A percentile compares a stretch with the other conserved stretches of the same genome.
Evolutionary conservation across 2,888 invertebrate species (phyloP).

Genomic region (Penaeus monodon): DNA sequence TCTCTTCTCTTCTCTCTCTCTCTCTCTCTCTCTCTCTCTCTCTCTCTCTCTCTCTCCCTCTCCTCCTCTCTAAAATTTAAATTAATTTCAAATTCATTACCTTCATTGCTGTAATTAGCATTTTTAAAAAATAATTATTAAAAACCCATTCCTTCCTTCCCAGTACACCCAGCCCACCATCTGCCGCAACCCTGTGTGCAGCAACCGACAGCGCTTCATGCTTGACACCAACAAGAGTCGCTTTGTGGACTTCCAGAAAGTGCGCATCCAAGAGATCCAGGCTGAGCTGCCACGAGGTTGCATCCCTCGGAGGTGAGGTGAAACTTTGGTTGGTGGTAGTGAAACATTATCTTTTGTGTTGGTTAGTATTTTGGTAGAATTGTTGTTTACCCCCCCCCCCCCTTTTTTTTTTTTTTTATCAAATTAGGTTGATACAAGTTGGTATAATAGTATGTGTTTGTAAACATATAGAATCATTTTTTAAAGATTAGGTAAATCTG

Average conservation of each 20-base stretch:
- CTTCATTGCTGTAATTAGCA: too few relatives aligned
- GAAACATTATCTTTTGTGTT: slow-evolving; percentile 20
- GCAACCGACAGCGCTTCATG: slow-evolving; percentile 89
- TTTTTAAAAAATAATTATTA: too few relatives aligned
- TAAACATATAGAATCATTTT: too few relatives aligned
- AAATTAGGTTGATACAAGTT: background rate
- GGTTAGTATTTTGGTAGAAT: background rate
- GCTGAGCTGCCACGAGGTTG: slow-evolving; percentile 95
- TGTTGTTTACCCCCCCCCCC: too few relatives aligned
- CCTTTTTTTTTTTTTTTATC: background rate
- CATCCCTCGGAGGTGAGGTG: slow-evolving; percentile 85
- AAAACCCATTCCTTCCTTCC: slow-evolving; percentile 67
- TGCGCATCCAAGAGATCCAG: slow-evolving; percentile 97
- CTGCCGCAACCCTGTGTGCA: slow-evolving; percentile 95
- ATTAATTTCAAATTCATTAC: too few relatives aligned
- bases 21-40: too few relatives aligned
- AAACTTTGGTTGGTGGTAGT: background rate
- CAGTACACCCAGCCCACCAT: slow-evolving; percentile 93
- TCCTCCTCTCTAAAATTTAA: background rate
- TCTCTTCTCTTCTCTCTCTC: background rate
- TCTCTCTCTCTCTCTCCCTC: background rate
- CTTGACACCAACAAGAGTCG: slow-evolving; percentile 92
- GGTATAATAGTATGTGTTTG: background rate
- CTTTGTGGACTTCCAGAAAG: slow-evolving; percentile 98
- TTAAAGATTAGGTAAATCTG: too few relatives aligned